Percentiles rank a stretch among this genome's conserved stretches.
Evolutionary conservation across 2,888 invertebrate species (phyloP).

Genomic region (Omphaloscelis lunosa): DNA sequence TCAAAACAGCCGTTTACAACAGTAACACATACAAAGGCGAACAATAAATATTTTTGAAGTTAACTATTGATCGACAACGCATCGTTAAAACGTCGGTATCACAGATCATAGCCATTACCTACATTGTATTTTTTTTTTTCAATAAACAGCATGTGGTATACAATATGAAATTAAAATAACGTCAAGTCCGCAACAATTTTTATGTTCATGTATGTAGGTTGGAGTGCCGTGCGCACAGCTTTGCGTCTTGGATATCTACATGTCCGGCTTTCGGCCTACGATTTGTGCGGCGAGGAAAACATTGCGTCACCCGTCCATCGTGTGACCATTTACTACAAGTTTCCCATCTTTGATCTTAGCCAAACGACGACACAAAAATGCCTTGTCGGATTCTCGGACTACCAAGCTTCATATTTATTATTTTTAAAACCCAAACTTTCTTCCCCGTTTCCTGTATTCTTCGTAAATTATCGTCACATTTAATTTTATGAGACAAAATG

Average conservation of each 20-base stretch:
- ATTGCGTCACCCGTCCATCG: slow-evolving; percentile 82
- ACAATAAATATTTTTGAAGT: slow-evolving; percentile 51
- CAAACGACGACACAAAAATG: slow-evolving; percentile 63
- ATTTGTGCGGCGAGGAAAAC: slow-evolving; percentile 79
- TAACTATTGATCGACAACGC: slow-evolving; percentile 55
- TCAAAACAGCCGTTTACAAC: slow-evolving; percentile 44
- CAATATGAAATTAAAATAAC: slow-evolving; percentile 78
- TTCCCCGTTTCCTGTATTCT: slow-evolving; percentile 38
- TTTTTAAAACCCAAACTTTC: slow-evolving; percentile 18
- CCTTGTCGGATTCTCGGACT: slow-evolving; percentile 44
- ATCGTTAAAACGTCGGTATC: slow-evolving; percentile 57
- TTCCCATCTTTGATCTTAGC: slow-evolving; percentile 66
- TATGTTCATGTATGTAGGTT: slow-evolving; percentile 87
- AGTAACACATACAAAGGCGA: slow-evolving; percentile 35
- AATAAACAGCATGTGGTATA: slow-evolving; percentile 68
- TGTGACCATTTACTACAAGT: slow-evolving; percentile 72
- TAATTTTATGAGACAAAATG: slow-evolving; percentile 41
- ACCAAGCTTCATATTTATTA: slow-evolving; percentile 32
- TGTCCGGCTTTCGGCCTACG: slow-evolving; percentile 87
- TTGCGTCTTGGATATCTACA: slow-evolving; percentile 79
- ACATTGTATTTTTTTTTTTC: slow-evolving; percentile 59
- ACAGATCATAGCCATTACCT: slow-evolving; percentile 41
- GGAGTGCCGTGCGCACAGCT: slow-evolving; percentile 88
- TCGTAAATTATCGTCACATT: slow-evolving; percentile 47
- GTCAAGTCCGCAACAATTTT: slow-evolving; percentile 81